Base-by-base conservation (phyloP, 2,888 invertebrate genomes). In the Auanema freiburgensis region DNA sequence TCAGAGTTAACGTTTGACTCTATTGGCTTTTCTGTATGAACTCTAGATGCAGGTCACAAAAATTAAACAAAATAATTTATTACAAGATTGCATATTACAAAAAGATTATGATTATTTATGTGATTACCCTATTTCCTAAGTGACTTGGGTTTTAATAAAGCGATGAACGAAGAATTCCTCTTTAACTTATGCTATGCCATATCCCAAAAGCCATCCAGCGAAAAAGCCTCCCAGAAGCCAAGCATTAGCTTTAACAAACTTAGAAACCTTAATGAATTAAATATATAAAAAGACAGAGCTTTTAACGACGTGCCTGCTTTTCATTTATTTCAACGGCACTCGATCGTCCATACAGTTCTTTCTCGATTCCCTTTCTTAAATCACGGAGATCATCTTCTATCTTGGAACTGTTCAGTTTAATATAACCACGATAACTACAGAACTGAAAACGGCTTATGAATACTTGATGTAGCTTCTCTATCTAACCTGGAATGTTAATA, bases 381-480 rank as follows among this genome's bases (percentile, higher is more conserved):
- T 58, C 55, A 11, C 59, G 44, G 49, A 62, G 40, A 50, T 77
- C 76, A 44, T 61, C 64, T 55, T 74, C 71, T 40, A 77, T 46
- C 57, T 66, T 68, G 23, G 41, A 52, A 1, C 67, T 59, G 58
- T 71, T 67, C 59, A 76, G 57, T 59, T 72, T 67, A 49, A 76
- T 58, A 63, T 76, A 76, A 40, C 76, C 76, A 42, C 77, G 71
- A 53, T 77, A 77, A 59, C 72, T 77, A 63, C 64, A 62, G 59
- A 76, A 76, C 74, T 76, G 55, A 62, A 74, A 57, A 10, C n/a
- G n/a, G n/a, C n/a, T n/a, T 11, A 50, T n/a, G 12, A 16, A 18
- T 11, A 50, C 18, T 50, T 8, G 33, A 3, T 33, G 4, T 33
- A 3, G 4, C 8, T 33, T 5, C 33, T 33, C 33, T 33, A 8